A percentile compares a stretch with the other conserved stretches of the same genome.
Conservation (phyloP, 2,888 invertebrate species). For the Pomacea canaliculata region DNA sequence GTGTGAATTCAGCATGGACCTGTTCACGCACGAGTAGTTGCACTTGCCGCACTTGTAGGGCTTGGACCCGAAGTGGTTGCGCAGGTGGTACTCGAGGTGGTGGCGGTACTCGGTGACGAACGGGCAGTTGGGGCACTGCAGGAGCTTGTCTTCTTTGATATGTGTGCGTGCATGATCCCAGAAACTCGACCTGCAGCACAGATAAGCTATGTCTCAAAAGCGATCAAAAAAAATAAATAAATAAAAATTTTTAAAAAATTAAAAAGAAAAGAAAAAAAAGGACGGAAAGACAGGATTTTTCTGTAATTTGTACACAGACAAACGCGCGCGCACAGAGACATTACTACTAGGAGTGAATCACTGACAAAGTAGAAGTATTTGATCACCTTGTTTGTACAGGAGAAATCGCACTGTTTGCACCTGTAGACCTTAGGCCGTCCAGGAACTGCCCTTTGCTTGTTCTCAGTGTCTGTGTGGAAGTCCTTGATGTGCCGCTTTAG, state of each 20-base stretch:
- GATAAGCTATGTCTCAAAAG: no score
- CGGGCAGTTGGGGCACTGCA: constrained; percentile 91
- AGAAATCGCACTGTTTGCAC: constrained; percentile 92
- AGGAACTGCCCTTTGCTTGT: constrained; percentile 54
- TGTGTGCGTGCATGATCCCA: constrained; percentile 93
- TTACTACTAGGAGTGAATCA: no score
- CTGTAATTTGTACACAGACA: no score
- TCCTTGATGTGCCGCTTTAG: constrained; percentile 74
- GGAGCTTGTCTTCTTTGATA: constrained; percentile 91
- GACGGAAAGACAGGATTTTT: no score
- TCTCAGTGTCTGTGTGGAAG: constrained; percentile 70
- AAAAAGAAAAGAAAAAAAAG: no score
- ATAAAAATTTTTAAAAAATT: no score
- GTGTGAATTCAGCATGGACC: constrained; percentile 97
- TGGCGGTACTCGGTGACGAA: constrained; percentile 99
- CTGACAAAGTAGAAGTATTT: no score
- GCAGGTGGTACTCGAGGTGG: constrained; percentile 93
- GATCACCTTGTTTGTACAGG: constrained; percentile 82
- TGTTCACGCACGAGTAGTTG: constrained; percentile 70
- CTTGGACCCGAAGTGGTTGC: constrained; percentile 94
- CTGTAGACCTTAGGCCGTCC: constrained; percentile 81
- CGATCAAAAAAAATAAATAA: no score
- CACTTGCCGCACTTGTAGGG: constrained; percentile 95
- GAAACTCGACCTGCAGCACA: constrained; percentile 77
- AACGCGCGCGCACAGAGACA: no score